phyloP scores from a whole-genome alignment of 2,888 invertebrate genomes.

The Calameuta pallipes region DNA sequence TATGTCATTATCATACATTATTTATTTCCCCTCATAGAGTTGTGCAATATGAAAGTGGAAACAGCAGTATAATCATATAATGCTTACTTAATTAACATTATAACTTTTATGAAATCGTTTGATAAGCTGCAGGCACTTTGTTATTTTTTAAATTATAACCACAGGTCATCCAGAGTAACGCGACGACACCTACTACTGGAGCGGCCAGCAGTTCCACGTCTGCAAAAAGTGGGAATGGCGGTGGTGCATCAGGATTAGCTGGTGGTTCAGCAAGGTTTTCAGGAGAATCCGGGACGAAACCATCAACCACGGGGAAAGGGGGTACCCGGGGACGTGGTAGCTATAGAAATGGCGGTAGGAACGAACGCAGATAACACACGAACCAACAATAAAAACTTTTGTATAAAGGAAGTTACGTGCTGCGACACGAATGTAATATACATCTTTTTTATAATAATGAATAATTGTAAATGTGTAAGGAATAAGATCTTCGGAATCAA shows the following conservation, averaged over 20 bases:
- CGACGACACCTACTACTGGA: constrained; percentile 42
- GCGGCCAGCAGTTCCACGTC: constrained; percentile 50
- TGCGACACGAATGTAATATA: constrained; percentile 41
- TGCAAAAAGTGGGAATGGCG: constrained; percentile 54
- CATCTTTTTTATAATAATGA: constrained; percentile 36
- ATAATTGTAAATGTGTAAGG: constrained; percentile 31
- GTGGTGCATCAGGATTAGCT: constrained; percentile 24
- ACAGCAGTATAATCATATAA: too few relatives aligned
- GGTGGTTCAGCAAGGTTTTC: constrained; percentile 38
- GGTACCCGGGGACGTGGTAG: constrained; percentile 57
- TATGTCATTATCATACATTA: background rate
- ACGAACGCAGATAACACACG: constrained; percentile 61
- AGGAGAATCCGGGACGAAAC: constrained; percentile 51
- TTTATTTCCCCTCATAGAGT: background rate
- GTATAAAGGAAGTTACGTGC: constrained; percentile 21
- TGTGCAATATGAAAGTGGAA: background rate
- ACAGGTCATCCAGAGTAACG: constrained; percentile 51
- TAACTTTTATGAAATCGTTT: background rate
- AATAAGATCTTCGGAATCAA: constrained; percentile 4
- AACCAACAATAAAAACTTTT: constrained; percentile 32
- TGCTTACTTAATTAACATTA: too few relatives aligned
- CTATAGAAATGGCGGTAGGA: constrained; percentile 59
- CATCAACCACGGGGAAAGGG: constrained; percentile 48
- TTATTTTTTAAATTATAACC: background rate
- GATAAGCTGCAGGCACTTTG: background rate